A percentile compares a stretch with the other conserved stretches of the same genome.
Evolutionary conservation across 1,140 invertebrate species (phyloP).

Genomic region (Leptinotarsa defecta): DNA sequence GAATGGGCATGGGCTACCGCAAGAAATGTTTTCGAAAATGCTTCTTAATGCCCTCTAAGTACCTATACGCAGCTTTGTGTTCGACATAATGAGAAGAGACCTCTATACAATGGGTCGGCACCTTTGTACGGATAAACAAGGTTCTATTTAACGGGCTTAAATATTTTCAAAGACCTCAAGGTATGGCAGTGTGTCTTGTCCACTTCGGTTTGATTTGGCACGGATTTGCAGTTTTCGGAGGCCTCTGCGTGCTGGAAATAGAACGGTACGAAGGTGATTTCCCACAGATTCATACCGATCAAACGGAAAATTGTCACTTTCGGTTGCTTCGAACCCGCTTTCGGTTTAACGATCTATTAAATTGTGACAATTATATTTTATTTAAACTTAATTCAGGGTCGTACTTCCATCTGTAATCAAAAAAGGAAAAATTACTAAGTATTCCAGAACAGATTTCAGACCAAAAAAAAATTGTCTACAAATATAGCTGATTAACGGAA

Average conservation of each 20-base stretch:
- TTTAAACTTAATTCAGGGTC: too few relatives aligned
- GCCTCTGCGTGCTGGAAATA: background rate
- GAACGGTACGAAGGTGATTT: background rate
- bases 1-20: slow-evolving; percentile 32
- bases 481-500: too few relatives aligned
- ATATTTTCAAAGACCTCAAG: slow-evolving; percentile 12
- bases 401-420: too few relatives aligned
- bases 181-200: slow-evolving; percentile 9
- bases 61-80: slow-evolving; percentile 32
- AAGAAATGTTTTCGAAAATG: slow-evolving; percentile 32
- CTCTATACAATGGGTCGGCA: slow-evolving; percentile 30
- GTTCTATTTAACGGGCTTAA: slow-evolving; percentile 34
- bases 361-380: too few relatives aligned
- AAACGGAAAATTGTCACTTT: background rate
- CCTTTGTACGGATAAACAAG: slow-evolving; percentile 33
- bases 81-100: slow-evolving; percentile 32
- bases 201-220: slow-evolving; percentile 10
- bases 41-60: slow-evolving; percentile 35
- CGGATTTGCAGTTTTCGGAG: background rate
- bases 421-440: too few relatives aligned
- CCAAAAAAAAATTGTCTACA: too few relatives aligned
- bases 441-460: too few relatives aligned
- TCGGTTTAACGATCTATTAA: too few relatives aligned
- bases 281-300: background rate
- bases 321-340: background rate